Base-by-base conservation (phyloP, 2,888 invertebrate species). In the Barypeithes pellucidus region DNA sequence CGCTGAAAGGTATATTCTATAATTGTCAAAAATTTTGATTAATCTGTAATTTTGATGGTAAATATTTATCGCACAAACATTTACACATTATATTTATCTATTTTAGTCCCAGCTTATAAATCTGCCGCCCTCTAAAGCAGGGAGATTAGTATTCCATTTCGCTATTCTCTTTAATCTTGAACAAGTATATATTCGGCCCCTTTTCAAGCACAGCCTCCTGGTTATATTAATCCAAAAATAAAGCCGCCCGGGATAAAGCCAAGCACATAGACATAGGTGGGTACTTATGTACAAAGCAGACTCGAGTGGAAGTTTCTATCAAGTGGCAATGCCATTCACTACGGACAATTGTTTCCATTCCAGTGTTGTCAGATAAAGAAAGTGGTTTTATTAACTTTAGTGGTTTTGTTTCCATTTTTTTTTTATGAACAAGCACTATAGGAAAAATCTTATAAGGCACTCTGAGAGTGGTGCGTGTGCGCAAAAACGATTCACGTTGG, bases 281-380 rank as follows among this genome's bases (percentile, higher is more conserved):
- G 52, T 52, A 45, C 62, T 45, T 29, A 29, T 16, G 29, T 18
- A 62, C 24, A 45, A 47, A 33, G 29, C 22, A 43, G 61, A 22
- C 29, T 61, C 61, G 59, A 41, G 41, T 43, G 60, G 43, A 43
- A 62, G 47, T 62, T 62, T 62, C 18, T 33, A 33, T 47, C 24
- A 24, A 47, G 47, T 62, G 33, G 14, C 1, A 33, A 12, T 9
- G 29, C 2, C 33, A 16, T 43, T 47, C 8, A n/a, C 47, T 24
- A 12, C 4, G 29, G 14, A 24, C 14, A 52, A 14, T 50, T 52
- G 29, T 52, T 52, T n/a, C 7, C 29, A 29, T 52, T 29, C 14
- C 29, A 1, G 7, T 24, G 52, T 52, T 52, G 29, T 8, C 52
- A 29, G 18, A 20, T 43, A 5, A 8, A 16, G 39, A n/a, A 39